Evolutionary conservation across 2,888 invertebrate genomes (phyloP).

Genomic region (Agrochola litura): DNA sequence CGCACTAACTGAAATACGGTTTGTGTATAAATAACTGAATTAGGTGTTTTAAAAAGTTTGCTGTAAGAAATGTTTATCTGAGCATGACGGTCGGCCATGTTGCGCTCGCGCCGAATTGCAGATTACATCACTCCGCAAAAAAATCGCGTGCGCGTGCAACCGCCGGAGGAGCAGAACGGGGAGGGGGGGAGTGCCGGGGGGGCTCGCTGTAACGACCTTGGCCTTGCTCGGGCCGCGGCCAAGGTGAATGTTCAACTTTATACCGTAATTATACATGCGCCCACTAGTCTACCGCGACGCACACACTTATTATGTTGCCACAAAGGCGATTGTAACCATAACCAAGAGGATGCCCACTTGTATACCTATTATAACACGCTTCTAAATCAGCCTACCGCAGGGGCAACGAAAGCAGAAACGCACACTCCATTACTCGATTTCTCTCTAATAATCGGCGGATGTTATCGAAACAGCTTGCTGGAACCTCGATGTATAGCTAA

Average conservation of each 20-base stretch:
- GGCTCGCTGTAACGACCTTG: conserved; percentile 82
- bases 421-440: conserved; percentile 45
- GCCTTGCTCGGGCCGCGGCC: conserved; percentile 88
- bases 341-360: conserved; percentile 48
- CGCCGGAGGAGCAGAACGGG: conserved; percentile 49
- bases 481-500: conserved; percentile 48
- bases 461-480: conserved; percentile 39
- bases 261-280: conserved; percentile 87
- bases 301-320: conserved; percentile 69
- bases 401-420: conserved; percentile 40
- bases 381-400: conserved; percentile 7
- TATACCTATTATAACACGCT: conserved; percentile 13
- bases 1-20: conserved; percentile 41
- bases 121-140: conserved; percentile 90
- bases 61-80: conserved; percentile 67
- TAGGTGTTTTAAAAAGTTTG: conserved; percentile 59
- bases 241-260: conserved; percentile 85
- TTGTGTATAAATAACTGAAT: conserved; percentile 60
- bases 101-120: conserved; percentile 87
- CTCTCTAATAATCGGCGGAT: conserved; percentile 51
- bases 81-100: conserved; percentile 80
- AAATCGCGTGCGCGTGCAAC: conserved; percentile 80
- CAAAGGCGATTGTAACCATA: conserved; percentile 64
- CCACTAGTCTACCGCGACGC: conserved; percentile 85
- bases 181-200: conserved; percentile 46